phyloP scores from a whole-genome alignment of 2,797 vertebrate species.

The Hafferia zeledoni region DNA sequence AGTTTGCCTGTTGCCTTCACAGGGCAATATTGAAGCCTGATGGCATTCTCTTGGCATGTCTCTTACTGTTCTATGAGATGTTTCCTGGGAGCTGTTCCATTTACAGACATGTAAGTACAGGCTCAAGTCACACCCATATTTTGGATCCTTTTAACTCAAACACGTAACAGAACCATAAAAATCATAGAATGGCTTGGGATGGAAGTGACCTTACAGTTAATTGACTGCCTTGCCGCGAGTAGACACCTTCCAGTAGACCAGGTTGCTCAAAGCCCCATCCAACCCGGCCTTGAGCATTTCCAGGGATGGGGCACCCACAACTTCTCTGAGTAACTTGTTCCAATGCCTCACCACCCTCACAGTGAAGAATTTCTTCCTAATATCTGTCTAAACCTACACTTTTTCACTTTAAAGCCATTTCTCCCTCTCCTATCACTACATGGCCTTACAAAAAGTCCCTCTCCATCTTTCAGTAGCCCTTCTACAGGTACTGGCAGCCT shows the following conservation, averaged over 20 bases:
- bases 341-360: neutral
- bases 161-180: rapidly evolving
- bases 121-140: neutral
- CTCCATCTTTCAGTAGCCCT: neutral
- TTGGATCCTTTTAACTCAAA: neutral
- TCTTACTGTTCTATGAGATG: neutral
- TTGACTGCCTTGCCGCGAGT: neutral
- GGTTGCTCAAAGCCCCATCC: neutral
- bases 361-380: neutral
- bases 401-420: neutral
- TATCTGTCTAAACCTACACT: neutral
- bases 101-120: neutral
- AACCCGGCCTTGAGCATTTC: neutral
- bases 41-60: neutral
- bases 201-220: neutral
- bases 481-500: neutral
- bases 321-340: neutral
- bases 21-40: neutral
- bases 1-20: neutral
- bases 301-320: neutral
- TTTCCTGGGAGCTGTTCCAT: neutral
- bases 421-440: neutral
- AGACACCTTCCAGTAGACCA: neutral
- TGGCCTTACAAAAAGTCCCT: too few species aligned
- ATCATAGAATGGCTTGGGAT: neutral